A percentile compares a stretch with the other conserved stretches of the same genome.
Conservation (phyloP, 1,140 invertebrate species). For the Drosophila equinoxialis region DNA sequence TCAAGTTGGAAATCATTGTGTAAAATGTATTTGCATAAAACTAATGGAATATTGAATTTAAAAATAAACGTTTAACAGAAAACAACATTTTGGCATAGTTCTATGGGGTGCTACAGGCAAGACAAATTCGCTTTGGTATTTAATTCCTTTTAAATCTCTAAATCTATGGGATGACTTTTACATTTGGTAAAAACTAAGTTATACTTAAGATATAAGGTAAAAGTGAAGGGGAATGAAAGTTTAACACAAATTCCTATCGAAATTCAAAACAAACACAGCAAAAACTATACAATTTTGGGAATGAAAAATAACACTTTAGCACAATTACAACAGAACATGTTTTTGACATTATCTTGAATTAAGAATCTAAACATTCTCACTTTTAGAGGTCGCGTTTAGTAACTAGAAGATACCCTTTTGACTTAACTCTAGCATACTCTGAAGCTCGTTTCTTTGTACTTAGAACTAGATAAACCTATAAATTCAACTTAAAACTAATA, state of each 20-base stretch:
- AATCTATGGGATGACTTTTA: too few relatives aligned
- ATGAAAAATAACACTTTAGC: background rate
- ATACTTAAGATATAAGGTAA: too few relatives aligned
- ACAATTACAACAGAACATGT: background rate
- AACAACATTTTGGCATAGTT: background rate
- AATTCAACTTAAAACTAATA: slow-evolving; percentile 13
- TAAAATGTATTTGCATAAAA: slow-evolving; percentile 68
- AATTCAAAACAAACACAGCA: too few relatives aligned
- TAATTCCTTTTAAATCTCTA: background rate
- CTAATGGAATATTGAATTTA: slow-evolving; percentile 69
- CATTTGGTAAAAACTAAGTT: too few relatives aligned
- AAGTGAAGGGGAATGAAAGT: too few relatives aligned
- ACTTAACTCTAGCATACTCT: background rate
- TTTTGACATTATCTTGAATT: background rate
- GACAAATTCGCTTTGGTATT: background rate
- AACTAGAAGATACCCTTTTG: background rate
- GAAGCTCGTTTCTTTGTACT: background rate
- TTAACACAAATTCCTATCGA: too few relatives aligned
- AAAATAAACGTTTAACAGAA: slow-evolving; percentile 70
- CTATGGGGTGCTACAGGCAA: too few relatives aligned
- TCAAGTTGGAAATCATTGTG: slow-evolving; percentile 62
- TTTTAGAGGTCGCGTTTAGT: background rate
- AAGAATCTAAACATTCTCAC: background rate
- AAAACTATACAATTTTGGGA: background rate
- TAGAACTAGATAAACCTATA: slow-evolving; percentile 1